Conservation (phyloP, 2,113 vertebrate genomes). For the Nymphicus hollandicus region DNA sequence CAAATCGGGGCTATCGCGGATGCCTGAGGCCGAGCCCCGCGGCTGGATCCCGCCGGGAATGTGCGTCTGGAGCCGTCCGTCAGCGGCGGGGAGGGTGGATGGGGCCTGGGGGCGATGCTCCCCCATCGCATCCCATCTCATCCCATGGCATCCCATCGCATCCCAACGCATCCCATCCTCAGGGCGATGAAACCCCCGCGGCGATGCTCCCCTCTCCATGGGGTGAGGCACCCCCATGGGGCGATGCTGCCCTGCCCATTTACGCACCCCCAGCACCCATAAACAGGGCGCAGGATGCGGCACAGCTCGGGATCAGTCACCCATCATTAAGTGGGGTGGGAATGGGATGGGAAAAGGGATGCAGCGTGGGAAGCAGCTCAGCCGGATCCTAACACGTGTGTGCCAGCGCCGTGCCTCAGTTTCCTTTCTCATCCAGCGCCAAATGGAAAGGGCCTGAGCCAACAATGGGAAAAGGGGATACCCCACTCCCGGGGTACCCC, state of each 20-base stretch:
- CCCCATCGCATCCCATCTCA: too few relatives aligned
- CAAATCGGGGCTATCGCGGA: not conserved
- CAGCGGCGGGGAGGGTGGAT: not conserved
- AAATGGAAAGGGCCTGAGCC: not conserved
- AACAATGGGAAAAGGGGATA: too few relatives aligned
- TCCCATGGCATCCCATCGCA: too few relatives aligned
- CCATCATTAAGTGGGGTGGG: not conserved
- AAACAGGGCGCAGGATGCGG: not conserved
- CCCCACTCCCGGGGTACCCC: not conserved
- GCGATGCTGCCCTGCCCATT: not conserved
- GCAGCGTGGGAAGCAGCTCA: too few relatives aligned
- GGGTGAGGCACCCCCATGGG: too few relatives aligned
- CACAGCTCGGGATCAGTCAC: not conserved
- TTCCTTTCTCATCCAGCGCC: not conserved
- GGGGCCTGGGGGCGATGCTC: not conserved
- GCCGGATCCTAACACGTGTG: rapidly evolving
- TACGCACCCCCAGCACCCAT: not conserved
- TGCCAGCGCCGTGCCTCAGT: not conserved
- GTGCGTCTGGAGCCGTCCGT: not conserved
- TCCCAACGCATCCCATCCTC: not conserved
- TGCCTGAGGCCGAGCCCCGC: not conserved
- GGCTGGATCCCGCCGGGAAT: not conserved
- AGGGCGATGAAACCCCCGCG: too few relatives aligned
- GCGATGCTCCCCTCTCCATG: rapidly evolving
- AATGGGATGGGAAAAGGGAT: not conserved